phyloP scores from a whole-genome alignment of 1,140 invertebrate species.

The Paralvinella palmiformis region DNA sequence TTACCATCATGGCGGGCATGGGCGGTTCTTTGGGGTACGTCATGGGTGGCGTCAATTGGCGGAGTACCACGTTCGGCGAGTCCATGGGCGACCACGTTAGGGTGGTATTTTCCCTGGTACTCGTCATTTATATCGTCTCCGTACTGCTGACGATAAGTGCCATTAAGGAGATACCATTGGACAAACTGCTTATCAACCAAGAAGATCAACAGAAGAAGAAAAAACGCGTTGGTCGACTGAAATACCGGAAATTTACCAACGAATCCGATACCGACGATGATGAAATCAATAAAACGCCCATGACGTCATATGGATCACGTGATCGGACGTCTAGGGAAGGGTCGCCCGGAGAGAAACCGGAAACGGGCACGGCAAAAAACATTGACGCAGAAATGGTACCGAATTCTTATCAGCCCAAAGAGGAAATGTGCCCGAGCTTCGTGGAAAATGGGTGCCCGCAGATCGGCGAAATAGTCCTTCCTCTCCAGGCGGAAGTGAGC shows the following conservation, averaged over 20 bases:
- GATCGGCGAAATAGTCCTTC: not conserved
- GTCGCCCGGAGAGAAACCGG: not conserved
- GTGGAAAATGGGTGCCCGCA: not conserved
- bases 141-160: constrained; percentile 74
- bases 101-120: constrained; percentile 82
- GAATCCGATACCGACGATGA: constrained; percentile 26
- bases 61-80: constrained; percentile 66
- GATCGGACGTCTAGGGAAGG: not conserved
- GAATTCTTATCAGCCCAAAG: not conserved
- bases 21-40: constrained; percentile 90
- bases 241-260: constrained; percentile 43
- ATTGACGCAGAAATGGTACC: not conserved
- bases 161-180: constrained; percentile 63
- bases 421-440: not conserved
- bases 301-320: not conserved
- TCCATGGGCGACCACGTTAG: constrained; percentile 76
- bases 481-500: constrained; percentile 32
- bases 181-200: constrained; percentile 24
- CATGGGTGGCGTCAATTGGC: constrained; percentile 90
- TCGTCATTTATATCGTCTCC: constrained; percentile 77
- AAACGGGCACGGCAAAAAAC: not conserved
- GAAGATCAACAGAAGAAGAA: constrained; percentile 30
- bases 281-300: constrained; percentile 3
- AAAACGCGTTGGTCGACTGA: constrained; percentile 30
- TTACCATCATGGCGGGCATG: constrained; percentile 92